Evolutionary conservation across 2,113 vertebrate species (phyloP).

Genomic region (Tragelaphus scriptus): DNA sequence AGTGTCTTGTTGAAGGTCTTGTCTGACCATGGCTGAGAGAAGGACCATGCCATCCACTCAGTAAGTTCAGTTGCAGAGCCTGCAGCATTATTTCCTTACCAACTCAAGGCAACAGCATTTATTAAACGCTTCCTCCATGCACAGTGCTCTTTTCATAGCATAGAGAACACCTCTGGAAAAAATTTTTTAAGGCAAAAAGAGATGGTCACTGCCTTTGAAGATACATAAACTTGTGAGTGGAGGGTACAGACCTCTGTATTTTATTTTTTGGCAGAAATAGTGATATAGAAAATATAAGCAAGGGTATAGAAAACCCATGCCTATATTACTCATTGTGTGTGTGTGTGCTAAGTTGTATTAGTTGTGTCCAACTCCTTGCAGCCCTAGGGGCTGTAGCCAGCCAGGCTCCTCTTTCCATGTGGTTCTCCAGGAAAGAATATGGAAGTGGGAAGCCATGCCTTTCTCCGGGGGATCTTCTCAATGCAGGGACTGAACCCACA

Average conservation of each 20-base stretch:
- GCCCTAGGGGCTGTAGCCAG: background rate
- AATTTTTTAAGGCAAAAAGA: background rate
- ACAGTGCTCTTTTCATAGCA: background rate
- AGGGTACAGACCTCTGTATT: background rate
- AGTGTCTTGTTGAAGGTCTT: background rate
- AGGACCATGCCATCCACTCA: background rate
- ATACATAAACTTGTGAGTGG: background rate
- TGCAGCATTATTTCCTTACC: background rate
- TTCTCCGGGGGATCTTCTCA: background rate
- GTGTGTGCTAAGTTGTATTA: background rate
- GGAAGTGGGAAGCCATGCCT: background rate
- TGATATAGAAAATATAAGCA: background rate
- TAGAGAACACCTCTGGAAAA: background rate
- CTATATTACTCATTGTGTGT: background rate
- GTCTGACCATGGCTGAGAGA: background rate
- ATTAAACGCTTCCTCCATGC: background rate
- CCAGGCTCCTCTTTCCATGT: background rate
- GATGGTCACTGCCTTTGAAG: background rate
- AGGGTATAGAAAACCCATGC: background rate
- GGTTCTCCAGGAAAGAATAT: background rate
- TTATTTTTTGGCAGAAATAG: background rate
- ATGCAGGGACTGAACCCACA: background rate
- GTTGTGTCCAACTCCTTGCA: fast-evolving
- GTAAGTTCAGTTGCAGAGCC: background rate
- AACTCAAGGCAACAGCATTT: background rate